Evolutionary conservation across 2,113 vertebrate genomes (phyloP).

Genomic region (Paradisaea rubra): DNA sequence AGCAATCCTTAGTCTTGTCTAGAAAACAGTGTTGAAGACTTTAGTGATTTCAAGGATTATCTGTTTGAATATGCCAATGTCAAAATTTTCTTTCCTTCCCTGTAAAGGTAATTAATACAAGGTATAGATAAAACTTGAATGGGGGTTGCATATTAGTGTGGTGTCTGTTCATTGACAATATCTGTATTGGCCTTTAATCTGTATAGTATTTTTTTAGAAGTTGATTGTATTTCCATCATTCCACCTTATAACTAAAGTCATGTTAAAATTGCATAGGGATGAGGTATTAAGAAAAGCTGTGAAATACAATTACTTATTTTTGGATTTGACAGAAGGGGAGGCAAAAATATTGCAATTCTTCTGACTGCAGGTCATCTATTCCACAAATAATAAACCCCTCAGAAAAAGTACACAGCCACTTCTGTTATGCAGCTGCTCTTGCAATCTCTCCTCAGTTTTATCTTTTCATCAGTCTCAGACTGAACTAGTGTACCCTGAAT

Average conservation of each 20-base stretch:
- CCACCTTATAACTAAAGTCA: background rate
- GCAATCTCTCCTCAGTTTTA: background rate
- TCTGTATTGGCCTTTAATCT: background rate
- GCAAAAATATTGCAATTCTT: background rate
- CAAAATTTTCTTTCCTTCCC: background rate
- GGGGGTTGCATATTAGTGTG: background rate
- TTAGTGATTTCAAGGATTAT: background rate
- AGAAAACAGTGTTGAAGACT: background rate
- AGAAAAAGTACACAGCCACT: background rate
- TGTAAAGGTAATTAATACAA: background rate
- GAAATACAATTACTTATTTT: background rate
- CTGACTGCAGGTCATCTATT: background rate
- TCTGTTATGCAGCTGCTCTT: background rate
- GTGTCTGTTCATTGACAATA: background rate
- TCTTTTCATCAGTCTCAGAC: background rate
- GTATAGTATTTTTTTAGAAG: background rate
- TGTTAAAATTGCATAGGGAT: background rate
- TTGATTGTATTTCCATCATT: background rate
- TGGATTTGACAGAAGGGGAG: background rate
- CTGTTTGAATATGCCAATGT: background rate
- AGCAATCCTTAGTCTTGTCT: background rate
- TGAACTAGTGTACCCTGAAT: background rate
- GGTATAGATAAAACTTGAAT: background rate
- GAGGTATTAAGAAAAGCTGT: background rate
- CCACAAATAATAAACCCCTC: background rate